Evolutionary conservation across 2,113 vertebrate genomes (phyloP).

Genomic region (Willisornis vidua): DNA sequence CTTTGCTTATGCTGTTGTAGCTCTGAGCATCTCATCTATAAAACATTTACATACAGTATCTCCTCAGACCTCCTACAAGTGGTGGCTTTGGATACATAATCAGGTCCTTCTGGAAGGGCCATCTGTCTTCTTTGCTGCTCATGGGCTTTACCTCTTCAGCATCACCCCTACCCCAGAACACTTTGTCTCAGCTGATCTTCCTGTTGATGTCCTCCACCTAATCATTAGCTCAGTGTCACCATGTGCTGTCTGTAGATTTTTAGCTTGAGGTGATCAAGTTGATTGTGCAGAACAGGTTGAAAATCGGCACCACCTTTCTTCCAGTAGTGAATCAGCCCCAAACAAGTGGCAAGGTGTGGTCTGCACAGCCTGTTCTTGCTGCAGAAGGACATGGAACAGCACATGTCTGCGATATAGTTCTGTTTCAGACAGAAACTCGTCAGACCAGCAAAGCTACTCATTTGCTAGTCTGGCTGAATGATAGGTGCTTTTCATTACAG

Average conservation of each 20-base stretch:
- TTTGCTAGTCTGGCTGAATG: background rate
- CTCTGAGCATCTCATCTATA: background rate
- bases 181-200: background rate
- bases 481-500: background rate
- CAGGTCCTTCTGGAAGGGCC: background rate
- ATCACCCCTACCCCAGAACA: background rate
- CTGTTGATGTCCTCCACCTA: background rate
- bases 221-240: background rate
- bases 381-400: background rate
- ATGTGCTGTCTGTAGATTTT: background rate
- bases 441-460: background rate
- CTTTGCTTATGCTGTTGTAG: background rate
- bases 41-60: background rate
- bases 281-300: background rate
- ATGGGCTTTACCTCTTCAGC: background rate
- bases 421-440: background rate
- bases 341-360: rapidly evolving
- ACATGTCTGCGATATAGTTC: background rate
- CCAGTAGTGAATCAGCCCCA: background rate
- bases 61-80: background rate
- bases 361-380: background rate
- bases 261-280: background rate
- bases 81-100: background rate
- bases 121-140: background rate
- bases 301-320: background rate